Base-by-base conservation (phyloP, 2,888 invertebrate species). In the Lacanobia wlatinum region DNA sequence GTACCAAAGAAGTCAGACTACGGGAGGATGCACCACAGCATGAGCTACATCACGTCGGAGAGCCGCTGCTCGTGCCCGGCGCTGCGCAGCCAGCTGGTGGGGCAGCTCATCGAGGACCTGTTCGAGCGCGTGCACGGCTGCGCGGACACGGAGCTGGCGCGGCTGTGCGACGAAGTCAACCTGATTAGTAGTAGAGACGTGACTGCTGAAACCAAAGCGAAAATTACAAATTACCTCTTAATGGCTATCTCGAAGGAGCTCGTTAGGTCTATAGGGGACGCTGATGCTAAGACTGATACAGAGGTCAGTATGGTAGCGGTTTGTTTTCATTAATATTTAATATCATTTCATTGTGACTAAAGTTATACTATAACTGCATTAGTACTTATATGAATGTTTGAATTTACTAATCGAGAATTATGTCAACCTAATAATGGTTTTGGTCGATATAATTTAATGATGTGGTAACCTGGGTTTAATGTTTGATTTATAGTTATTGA, bases 241-340 rank as follows among this genome's bases (percentile, higher is more conserved):
- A 95, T 96, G 95, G 96, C 96, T 88, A 96, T 96, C 89, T 96
- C 96, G 60, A 96, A 96, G 89, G 96, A 96, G 87, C 94, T 96
- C 71, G 95, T 96, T 82, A 93, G 96, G 86, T 96, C 96, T 56
- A 96, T 96, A 78, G 96, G 96, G 68, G 96, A 96, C 78, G 96
- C 96, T 21, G 96, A 96, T 79, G 96, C 96, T 85, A 96, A 96
- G 92, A 96, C 96, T 88, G 96, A 96, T 88, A 95, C 96, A 58
- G 96, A 96, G 96, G 96, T 95, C 85, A 92, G 94, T 93, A 90
- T 85, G 87, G 83, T 88, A 84, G 83, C 78, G 84, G 86, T 84
- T 87, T 61, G 65, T 55, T 83, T 70, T 80, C 38, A 64, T 79
- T 75, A 69, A 75, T 76, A 70, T 67, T 79, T 75, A 69, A 75